Evolutionary conservation across 2,113 vertebrate genomes (phyloP).

Genomic region (Entelurus aequoreus): DNA sequence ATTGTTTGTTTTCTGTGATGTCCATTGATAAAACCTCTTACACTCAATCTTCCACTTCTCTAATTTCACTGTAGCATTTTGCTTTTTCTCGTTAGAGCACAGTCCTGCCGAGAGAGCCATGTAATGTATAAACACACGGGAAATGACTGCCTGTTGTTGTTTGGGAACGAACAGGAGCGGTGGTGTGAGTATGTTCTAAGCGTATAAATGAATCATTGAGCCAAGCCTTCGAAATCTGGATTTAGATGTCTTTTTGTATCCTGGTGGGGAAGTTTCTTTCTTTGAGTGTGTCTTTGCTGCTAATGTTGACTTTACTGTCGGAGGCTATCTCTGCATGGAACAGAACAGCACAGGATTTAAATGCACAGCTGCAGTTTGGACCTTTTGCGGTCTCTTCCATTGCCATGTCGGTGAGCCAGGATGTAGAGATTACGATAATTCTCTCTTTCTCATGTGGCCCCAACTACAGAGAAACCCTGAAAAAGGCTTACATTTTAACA

Average conservation of each 20-base stretch:
- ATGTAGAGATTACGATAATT: constrained; percentile 9
- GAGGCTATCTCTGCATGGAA: constrained; percentile 10
- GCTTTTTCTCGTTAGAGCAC: constrained; percentile 24
- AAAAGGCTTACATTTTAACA: neutral
- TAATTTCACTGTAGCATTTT: constrained; percentile 15
- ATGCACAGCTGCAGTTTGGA: constrained; percentile 15
- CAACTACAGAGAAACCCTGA: neutral
- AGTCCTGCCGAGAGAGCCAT: constrained; percentile 29
- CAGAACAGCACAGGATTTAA: neutral
- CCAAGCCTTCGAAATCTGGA: constrained; percentile 27
- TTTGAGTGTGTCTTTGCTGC: neutral
- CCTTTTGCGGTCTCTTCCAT: constrained; percentile 13
- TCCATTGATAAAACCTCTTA: constrained; percentile 7
- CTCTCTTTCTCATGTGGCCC: neutral
- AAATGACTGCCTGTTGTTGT: constrained; percentile 60
- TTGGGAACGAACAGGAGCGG: constrained; percentile 37
- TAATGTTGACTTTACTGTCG: constrained; percentile 2
- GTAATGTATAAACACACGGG: constrained; percentile 56
- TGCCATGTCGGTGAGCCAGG: neutral
- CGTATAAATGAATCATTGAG: constrained; percentile 57
- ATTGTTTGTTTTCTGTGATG: neutral
- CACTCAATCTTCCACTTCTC: constrained; percentile 2
- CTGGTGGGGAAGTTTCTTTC: neutral
- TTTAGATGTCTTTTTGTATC: constrained; percentile 23
- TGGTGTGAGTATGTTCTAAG: constrained; percentile 55